phyloP scores from a whole-genome alignment of 2,888 invertebrate species.

The Hoplodrina blanda region DNA sequence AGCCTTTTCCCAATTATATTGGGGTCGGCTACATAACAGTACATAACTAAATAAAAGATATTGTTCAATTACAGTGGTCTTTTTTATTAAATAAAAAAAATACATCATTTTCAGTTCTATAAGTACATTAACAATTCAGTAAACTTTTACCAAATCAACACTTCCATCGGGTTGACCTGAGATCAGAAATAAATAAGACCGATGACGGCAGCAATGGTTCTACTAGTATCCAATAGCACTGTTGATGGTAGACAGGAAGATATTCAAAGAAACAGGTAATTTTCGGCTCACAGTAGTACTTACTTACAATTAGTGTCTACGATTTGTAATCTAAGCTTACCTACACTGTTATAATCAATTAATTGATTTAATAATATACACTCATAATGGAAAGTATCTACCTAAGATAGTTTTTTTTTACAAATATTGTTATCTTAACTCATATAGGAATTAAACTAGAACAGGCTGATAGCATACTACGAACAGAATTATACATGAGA shows the following conservation, averaged over 20 bases:
- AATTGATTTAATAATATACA: constrained; percentile 84
- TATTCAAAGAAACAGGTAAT: constrained; percentile 62
- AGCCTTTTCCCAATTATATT: no score
- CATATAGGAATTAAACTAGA: constrained; percentile 75
- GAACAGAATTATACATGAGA: constrained; percentile 60
- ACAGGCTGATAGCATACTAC: constrained; percentile 76
- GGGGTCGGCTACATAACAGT: no score
- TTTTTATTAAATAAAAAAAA: constrained; percentile 89
- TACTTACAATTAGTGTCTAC: constrained; percentile 81
- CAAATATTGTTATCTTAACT: constrained; percentile 76
- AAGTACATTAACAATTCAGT: constrained; percentile 90
- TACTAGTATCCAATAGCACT: constrained; percentile 56
- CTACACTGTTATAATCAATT: constrained; percentile 80
- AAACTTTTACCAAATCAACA: constrained; percentile 89
- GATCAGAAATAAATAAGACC: constrained; percentile 86
- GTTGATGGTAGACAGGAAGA: constrained; percentile 50
- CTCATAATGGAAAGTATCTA: constrained; percentile 83
- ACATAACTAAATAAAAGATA: no score
- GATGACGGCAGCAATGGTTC: constrained; percentile 64
- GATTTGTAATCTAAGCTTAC: constrained; percentile 78
- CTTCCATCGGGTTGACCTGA: constrained; percentile 83
- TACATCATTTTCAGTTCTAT: constrained; percentile 88
- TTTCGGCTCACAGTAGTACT: constrained; percentile 69
- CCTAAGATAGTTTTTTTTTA: constrained; percentile 77
- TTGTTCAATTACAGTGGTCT: constrained; percentile 82